A percentile compares a stretch with the other conserved stretches of the same genome.
Conservation (phyloP, 2,113 vertebrate species). For the Phaethornis superciliosus region DNA sequence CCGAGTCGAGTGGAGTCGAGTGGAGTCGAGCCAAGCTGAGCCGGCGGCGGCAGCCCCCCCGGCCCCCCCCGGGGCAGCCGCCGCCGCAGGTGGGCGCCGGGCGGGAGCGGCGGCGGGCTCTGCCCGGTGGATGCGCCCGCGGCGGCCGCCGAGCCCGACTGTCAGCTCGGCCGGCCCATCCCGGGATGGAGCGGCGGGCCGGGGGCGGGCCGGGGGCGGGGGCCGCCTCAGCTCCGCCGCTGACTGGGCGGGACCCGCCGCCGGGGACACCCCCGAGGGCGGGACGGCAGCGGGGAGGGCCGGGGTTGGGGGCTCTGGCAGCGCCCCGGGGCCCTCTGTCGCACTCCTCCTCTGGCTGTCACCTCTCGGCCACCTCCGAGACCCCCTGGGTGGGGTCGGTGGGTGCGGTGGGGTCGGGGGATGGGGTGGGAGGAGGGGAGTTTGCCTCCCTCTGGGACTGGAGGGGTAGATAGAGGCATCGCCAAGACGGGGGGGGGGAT, state of each 20-base stretch:
- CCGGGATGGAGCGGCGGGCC: constrained; percentile 70
- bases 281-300: neutral
- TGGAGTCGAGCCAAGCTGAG: neutral
- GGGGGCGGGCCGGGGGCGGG: constrained; percentile 60
- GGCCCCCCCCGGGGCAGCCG: neutral
- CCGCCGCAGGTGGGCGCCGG: constrained; percentile 35
- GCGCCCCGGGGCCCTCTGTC: no score
- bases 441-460: no score
- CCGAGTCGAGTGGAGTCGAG: no score
- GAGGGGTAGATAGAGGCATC: neutral
- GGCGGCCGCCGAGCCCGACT: constrained; percentile 71
- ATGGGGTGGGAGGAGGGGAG: no score
- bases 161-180: constrained; percentile 73
- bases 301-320: no score
- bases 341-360: neutral
- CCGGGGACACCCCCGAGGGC: neutral
- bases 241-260: neutral
- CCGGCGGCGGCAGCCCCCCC: constrained; percentile 33
- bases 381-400: neutral
- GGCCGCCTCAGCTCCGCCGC: neutral
- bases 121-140: constrained; percentile 56
- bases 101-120: neutral
- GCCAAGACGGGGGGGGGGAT: neutral
- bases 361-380: no score
- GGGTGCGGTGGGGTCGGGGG: neutral